A percentile compares a stretch with the other conserved stretches of the same genome.
These are phyloP conservation scores for Subacronicta megacephala DNA, from an alignment of 2,888 invertebrate species.

Conservation along the genomic window DNA sequence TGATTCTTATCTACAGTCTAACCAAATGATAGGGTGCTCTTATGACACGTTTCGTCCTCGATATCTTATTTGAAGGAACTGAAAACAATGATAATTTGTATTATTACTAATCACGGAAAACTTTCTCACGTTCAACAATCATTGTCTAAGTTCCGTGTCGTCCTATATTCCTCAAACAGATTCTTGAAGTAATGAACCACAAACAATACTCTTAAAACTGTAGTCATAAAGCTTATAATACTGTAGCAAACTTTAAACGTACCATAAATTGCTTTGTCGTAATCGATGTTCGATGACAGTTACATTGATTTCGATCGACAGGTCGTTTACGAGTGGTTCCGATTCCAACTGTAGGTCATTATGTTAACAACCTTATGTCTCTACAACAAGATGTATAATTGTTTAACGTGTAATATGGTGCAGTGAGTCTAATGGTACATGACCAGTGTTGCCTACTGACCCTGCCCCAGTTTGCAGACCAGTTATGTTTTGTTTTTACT, in stretches of 20 bases:
- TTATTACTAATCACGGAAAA: conserved; percentile 50
- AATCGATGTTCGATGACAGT: conserved; percentile 68
- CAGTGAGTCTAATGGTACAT: conserved; percentile 42
- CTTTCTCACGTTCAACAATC: conserved; percentile 62
- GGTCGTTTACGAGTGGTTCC: conserved; percentile 55
- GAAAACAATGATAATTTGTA: conserved; percentile 36
- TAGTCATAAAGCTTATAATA: conserved; percentile 24
- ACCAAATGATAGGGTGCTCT: conserved; percentile 6
- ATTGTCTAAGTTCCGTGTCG: conserved; percentile 37
- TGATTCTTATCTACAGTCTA: conserved; percentile 5
- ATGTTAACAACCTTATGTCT: conserved; percentile 49
- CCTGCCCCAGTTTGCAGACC: conserved; percentile 65
- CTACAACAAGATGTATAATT: conserved; percentile 50
- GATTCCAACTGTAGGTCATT: conserved; percentile 23
- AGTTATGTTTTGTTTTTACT: conserved; percentile 52
- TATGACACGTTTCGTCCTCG: conserved; percentile 18
- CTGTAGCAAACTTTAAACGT: conserved; percentile 13
- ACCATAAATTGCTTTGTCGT: conserved; percentile 40
- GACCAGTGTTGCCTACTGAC: conserved; percentile 67
- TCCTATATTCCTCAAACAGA: conserved; percentile 30
- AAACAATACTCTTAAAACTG: conserved; percentile 1
- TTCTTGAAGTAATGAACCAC: conserved; percentile 1
- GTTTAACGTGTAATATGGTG: conserved; percentile 14
- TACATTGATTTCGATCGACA: conserved; percentile 67
- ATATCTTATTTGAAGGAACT: conserved; percentile 24